A percentile compares a stretch with the other conserved stretches of the same genome.
Conservation (phyloP, 2,888 invertebrate species). For the Drosophila pseudotalamancana region DNA sequence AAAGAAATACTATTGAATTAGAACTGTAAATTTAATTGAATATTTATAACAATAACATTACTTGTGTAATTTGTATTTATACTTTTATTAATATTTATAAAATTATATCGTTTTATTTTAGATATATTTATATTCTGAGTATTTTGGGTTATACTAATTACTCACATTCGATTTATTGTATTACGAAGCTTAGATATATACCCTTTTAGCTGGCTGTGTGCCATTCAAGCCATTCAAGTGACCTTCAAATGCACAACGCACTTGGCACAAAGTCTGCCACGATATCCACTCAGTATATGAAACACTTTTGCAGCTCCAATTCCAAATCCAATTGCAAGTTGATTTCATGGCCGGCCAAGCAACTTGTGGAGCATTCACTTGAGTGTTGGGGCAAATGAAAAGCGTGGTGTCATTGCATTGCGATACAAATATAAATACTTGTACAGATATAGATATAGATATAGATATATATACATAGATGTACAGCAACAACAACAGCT, state of each 20-base stretch:
- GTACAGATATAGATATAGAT: constrained; percentile 30
- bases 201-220: constrained; percentile 38
- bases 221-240: constrained; percentile 75
- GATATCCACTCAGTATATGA: constrained; percentile 31
- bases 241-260: constrained; percentile 62
- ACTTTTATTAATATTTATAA: not conserved
- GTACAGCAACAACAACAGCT: constrained; percentile 27
- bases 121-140: too few species aligned
- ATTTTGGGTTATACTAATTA: too few species aligned
- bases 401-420: constrained; percentile 68
- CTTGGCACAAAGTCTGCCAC: constrained; percentile 33
- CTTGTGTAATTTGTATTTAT: not conserved
- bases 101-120: not conserved
- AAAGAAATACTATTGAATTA: constrained; percentile 2
- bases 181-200: not conserved
- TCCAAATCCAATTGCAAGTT: constrained; percentile 66
- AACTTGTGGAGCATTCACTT: constrained; percentile 68
- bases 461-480: constrained; percentile 32
- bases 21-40: constrained; percentile 9
- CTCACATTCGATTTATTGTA: too few species aligned
- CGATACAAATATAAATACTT: constrained; percentile 44
- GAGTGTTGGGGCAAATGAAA: constrained; percentile 40
- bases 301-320: constrained; percentile 47
- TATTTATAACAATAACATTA: constrained; percentile 1
- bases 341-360: constrained; percentile 76